phyloP scores from a whole-genome alignment of 2,113 vertebrate genomes.

The Spheniscus mendiculus region DNA sequence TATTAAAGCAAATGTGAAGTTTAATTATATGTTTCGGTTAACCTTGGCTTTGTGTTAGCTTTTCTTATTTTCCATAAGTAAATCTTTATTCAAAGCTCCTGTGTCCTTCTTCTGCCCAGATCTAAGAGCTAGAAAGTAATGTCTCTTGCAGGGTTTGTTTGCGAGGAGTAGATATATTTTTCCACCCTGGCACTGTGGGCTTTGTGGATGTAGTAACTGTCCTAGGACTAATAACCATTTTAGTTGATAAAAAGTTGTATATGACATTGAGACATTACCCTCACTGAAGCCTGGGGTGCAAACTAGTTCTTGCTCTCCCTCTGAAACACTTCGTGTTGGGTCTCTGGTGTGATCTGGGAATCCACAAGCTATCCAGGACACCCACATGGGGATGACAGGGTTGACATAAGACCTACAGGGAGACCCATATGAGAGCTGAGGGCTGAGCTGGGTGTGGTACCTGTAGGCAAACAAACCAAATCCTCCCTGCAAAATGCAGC shows the following conservation, averaged over 20 bases:
- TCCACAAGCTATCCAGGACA: not conserved
- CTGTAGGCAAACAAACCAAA: not conserved
- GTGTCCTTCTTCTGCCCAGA: not conserved
- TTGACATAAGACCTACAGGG: not conserved
- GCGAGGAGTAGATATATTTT: not conserved
- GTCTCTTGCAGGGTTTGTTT: not conserved
- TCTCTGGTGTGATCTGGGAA: not conserved
- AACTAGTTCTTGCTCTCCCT: not conserved
- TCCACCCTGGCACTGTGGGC: not conserved
- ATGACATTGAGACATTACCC: not conserved
- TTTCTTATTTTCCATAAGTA: constrained; percentile 50
- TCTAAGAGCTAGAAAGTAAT: not conserved
- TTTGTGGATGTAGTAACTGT: not conserved
- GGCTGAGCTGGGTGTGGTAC: not conserved
- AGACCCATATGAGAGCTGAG: fast-evolving
- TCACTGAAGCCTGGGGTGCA: not conserved
- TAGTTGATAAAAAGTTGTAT: not conserved
- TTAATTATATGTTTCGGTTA: constrained; percentile 70
- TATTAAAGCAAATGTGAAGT: constrained; percentile 67
- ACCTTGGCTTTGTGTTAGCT: constrained; percentile 59
- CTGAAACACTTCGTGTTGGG: not conserved
- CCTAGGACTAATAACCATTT: not conserved
- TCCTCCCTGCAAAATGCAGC: not conserved
- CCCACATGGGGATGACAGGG: fast-evolving
- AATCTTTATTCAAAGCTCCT: constrained; percentile 39